Evolutionary conservation across 1,140 invertebrate species (phyloP).

Genomic region (Episyrphus balteatus): DNA sequence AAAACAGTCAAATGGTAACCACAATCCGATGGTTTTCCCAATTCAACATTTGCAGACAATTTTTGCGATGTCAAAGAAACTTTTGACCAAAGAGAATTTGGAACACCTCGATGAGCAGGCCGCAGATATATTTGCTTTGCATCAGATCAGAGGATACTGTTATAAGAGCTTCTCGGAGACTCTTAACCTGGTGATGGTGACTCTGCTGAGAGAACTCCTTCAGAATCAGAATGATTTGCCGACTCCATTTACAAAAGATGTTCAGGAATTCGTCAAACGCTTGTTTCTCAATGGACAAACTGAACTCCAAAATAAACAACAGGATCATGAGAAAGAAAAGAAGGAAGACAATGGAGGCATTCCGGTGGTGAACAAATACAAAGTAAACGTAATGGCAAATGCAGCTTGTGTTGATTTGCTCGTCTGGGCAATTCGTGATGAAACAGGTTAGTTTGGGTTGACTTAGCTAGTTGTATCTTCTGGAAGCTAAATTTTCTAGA

Average conservation of each 20-base stretch:
- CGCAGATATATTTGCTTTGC: slow-evolving; percentile 57
- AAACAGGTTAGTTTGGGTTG: slow-evolving; percentile 62
- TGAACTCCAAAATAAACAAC: slow-evolving; percentile 73
- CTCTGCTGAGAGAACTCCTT: slow-evolving; percentile 79
- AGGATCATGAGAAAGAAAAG: slow-evolving; percentile 72
- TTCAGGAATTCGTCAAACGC: slow-evolving; percentile 59
- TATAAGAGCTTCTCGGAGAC: slow-evolving; percentile 92
- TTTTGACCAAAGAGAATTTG: slow-evolving; percentile 79
- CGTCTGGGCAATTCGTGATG: slow-evolving; percentile 94
- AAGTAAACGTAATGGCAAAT: slow-evolving; percentile 93
- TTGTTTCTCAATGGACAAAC: slow-evolving; percentile 87
- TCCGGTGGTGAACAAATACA: slow-evolving; percentile 73
- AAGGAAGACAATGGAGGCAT: slow-evolving; percentile 60
- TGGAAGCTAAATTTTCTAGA: slow-evolving; percentile 6
- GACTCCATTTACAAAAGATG: slow-evolving; percentile 81
- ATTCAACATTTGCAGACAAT: slow-evolving; percentile 68
- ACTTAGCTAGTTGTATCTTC: neutral
- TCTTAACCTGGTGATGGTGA: slow-evolving; percentile 86
- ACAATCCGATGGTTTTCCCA: slow-evolving; percentile 45
- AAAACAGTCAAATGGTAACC: slow-evolving; percentile 42
- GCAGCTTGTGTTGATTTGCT: slow-evolving; percentile 94
- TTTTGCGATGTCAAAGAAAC: slow-evolving; percentile 68
- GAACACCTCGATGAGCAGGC: slow-evolving; percentile 73
- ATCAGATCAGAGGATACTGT: slow-evolving; percentile 41
- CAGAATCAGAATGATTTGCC: slow-evolving; percentile 84